phyloP scores from a whole-genome alignment of 2,888 invertebrate genomes.

The Carcina quercana region DNA sequence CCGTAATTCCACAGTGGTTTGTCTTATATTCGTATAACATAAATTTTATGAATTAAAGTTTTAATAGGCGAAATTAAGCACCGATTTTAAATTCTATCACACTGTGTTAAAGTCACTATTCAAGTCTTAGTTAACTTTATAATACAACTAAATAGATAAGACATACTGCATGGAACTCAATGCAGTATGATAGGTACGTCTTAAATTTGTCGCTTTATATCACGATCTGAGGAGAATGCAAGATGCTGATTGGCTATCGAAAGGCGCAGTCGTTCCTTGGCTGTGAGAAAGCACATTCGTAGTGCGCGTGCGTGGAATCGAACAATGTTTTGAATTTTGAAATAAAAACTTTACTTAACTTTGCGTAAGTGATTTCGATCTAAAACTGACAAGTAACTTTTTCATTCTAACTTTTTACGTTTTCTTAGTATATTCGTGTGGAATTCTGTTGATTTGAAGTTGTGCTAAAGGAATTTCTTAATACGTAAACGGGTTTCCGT shows the following conservation, averaged over 20 bases:
- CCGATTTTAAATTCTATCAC: no score
- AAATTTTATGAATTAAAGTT: no score
- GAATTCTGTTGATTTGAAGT: conserved; percentile 14
- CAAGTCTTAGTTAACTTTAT: no score
- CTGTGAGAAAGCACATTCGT: conserved; percentile 26
- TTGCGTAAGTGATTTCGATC: conserved; percentile 20
- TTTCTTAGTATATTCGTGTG: conserved; percentile 12
- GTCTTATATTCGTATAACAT: no score
- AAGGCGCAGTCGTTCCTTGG: conserved; percentile 31
- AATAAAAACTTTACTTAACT: conserved; percentile 21
- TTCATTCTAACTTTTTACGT: conserved; percentile 5
- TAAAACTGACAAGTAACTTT: conserved; percentile 14
- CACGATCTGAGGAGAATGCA: conserved; percentile 53
- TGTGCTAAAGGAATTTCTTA: conserved; percentile 30
- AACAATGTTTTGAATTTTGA: conserved; percentile 28
- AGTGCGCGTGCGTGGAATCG: conserved; percentile 33
- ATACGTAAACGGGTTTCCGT: conserved; percentile 31
- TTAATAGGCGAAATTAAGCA: no score
- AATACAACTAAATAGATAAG: no score
- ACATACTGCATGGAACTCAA: no score
- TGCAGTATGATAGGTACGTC: no score
- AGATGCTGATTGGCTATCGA: conserved; percentile 37
- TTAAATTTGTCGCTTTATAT: conserved; percentile 44
- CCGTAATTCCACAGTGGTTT: no score
- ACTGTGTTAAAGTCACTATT: no score